Evolutionary conservation across 2,888 invertebrate species (phyloP).

Genomic region (Hetaerina titia): DNA sequence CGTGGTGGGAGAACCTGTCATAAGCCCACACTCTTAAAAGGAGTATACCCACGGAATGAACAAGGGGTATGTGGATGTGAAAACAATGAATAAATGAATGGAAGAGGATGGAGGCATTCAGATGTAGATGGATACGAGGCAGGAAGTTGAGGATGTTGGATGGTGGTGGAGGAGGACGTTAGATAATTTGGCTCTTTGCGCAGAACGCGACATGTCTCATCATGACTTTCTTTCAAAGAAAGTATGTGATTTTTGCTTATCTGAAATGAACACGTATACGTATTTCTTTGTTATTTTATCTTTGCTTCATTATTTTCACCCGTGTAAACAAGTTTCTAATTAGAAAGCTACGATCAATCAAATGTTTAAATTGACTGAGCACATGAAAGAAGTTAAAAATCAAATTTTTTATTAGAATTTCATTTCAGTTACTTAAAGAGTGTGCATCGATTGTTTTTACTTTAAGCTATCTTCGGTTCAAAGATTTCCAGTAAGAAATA

Average conservation of each 20-base stretch:
- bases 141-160: neutral
- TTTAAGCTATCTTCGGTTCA: neutral
- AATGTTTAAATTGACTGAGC: neutral
- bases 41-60: slow-evolving; percentile 29
- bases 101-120: neutral
- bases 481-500: neutral
- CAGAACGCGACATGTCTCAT: neutral
- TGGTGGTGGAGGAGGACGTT: neutral
- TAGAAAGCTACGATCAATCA: neutral
- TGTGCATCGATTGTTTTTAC: neutral
- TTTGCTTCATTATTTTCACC: neutral
- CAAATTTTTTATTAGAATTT: neutral
- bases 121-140: neutral
- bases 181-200: neutral
- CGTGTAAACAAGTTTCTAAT: neutral
- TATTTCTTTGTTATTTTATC: too few species aligned
- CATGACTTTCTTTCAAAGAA: neutral
- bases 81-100: slow-evolving; percentile 52
- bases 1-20: slow-evolving; percentile 43
- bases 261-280: neutral
- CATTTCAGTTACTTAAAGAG: neutral
- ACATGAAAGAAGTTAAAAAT: slow-evolving; percentile 5
- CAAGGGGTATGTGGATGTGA: slow-evolving; percentile 27
- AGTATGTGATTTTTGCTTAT: neutral
- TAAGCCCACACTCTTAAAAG: slow-evolving; percentile 45